Percentiles rank a stretch among this genome's conserved stretches.
phyloP scores from a whole-genome alignment of 2,888 invertebrate species.

The Physocephala rufipes region DNA sequence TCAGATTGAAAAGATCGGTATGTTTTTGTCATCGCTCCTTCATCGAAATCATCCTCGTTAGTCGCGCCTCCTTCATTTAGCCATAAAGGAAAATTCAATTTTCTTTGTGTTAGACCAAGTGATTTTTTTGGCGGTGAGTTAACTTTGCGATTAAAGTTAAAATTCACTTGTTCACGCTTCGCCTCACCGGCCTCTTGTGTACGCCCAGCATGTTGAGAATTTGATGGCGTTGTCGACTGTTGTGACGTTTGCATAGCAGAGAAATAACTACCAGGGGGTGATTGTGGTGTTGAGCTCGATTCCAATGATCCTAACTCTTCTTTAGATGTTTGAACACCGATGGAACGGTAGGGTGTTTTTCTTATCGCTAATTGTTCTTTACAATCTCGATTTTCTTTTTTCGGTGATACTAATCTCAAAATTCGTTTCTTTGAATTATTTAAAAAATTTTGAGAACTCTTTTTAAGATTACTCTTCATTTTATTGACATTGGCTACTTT shows the following conservation, averaged over 20 bases:
- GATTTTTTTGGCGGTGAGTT: conserved; percentile 55
- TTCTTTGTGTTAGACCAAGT: conserved; percentile 49
- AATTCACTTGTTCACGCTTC: conserved; percentile 40
- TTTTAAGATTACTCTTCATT: conserved; percentile 45
- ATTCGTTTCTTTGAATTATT: conserved; percentile 59
- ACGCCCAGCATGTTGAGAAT: not conserved
- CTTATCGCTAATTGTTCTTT: conserved; percentile 6
- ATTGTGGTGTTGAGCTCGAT: conserved; percentile 50
- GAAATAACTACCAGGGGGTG: conserved; percentile 62
- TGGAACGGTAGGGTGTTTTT: conserved; percentile 48
- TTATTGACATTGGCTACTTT: conserved; percentile 26
- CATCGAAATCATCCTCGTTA: not conserved
- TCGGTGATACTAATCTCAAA: conserved; percentile 58
- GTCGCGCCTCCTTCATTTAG: conserved; percentile 32
- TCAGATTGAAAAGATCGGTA: conserved; percentile 62
- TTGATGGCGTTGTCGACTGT: conserved; percentile 41
- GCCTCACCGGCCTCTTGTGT: not conserved
- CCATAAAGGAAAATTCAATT: conserved; percentile 53
- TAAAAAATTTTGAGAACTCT: conserved; percentile 54
- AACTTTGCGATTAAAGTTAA: conserved; percentile 61
- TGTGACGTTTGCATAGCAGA: conserved; percentile 55
- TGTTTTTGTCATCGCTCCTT: conserved; percentile 46
- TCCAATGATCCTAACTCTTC: conserved; percentile 45
- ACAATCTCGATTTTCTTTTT: conserved; percentile 49
- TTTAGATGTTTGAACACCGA: conserved; percentile 59